Evolutionary conservation across 1,140 invertebrate species (phyloP), one percentile per base, ranked within the genome.

Genomic region (Cyclargus thomasi): DNA sequence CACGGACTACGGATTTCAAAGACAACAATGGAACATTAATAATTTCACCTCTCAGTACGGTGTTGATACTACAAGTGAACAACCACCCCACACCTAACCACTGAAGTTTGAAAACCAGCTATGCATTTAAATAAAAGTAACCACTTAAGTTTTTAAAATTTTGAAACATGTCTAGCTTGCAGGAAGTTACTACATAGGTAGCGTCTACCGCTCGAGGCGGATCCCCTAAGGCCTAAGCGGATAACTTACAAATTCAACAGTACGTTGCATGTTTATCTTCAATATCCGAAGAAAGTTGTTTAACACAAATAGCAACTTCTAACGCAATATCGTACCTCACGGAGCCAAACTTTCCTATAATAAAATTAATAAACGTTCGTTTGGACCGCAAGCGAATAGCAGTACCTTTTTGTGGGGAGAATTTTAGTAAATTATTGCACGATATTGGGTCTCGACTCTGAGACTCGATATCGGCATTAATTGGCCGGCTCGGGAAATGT

Each of bases 331-430:
- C 10, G 18, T 55, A 20, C 20, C 20, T 59, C 55, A 59, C 55
- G 18, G 55, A 20, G 20, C 20, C 18, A 11, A 59, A 59, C 55
- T 59, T 59, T 10, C 2, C 55, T 20, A 21, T 59, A 59, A 59
- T 59, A 59, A 59, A 59, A 59, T 59, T 59, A 59, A 59, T 22
- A 59, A 59, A 55, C 10, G 18, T 59, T 59, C 20, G 7, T 21
- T 59, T 21, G 53, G 55, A 55, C 53, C 53, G 17, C 10, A 18
- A 59, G 14, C 14, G 39, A 47, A 47, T 47, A 29, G 8, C 29
- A 29, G 29, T 29, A 8, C 29, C 29, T 29, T 0, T 7, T 7
- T 47, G 14, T 47, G 39, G 39, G 39, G 11, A 47, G 11, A 16
- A 16, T 47, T 47, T 14, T 14, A 8, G 10, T 14, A 14, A 1